Evolutionary conservation across 2,888 invertebrate species (phyloP).

Genomic region (Sarcophaga rosellei): DNA sequence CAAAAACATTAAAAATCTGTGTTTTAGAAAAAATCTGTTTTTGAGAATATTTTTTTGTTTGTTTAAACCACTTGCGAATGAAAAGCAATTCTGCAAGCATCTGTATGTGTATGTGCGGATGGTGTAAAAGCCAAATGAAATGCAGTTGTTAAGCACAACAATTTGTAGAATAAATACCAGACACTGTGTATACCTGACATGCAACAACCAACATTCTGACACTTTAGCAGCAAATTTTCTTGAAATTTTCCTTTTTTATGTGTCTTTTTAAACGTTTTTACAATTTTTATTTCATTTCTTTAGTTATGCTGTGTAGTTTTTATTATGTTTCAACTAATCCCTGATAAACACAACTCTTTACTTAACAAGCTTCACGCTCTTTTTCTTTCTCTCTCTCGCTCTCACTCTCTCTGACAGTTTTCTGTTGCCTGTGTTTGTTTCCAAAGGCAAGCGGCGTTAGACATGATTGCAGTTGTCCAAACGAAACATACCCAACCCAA

Average conservation of each 20-base stretch:
- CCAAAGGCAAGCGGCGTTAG: constrained; percentile 43
- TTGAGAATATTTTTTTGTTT: constrained; percentile 10
- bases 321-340: constrained; percentile 45
- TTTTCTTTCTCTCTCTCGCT: background rate
- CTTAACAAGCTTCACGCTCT: constrained; percentile 34
- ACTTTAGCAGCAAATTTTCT: background rate
- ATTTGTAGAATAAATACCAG: background rate
- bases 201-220: constrained; percentile 41
- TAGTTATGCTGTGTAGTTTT: constrained; percentile 6
- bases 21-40: constrained; percentile 28
- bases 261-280: background rate
- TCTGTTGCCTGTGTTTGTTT: background rate
- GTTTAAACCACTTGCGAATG: constrained; percentile 42
- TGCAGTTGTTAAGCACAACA: constrained; percentile 34
- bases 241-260: too few species aligned
- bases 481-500: background rate
- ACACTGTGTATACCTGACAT: constrained; percentile 40
- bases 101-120: background rate
- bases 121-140: constrained; percentile 23
- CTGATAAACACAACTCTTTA: constrained; percentile 60
- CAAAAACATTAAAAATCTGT: constrained; percentile 34
- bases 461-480: background rate
- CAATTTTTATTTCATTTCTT: constrained; percentile 3
- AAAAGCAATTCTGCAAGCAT: background rate
- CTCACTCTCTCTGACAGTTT: background rate